Evolutionary conservation across 1,140 invertebrate species (phyloP), one percentile per base, ranked within the genome.

Genomic region (Euborellia annulipes): DNA sequence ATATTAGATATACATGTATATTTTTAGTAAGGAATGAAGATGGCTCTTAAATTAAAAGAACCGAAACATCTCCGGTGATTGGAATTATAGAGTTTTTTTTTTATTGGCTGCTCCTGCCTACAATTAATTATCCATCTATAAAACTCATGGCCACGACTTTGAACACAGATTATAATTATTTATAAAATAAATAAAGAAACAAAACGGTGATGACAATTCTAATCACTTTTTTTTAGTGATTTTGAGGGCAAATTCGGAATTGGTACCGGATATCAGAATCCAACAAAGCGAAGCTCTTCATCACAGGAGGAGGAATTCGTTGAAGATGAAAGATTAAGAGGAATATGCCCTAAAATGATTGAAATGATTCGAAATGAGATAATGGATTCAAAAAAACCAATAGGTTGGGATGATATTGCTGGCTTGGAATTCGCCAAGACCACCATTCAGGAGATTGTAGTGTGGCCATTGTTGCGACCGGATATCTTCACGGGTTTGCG

Each of bases 401-500:
- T 93, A 21, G 70, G 68, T 11, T 97, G 92, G 90, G 73, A 88
- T 55, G 88, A 95, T 57, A 92, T 98, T 56, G 89, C 91, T 44
- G 93, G 93, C 0, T 64, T 97, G 17, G 76, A 91, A 19, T 79
- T 85, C 63, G 90, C 88, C 0, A 97, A 97, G 64, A 79, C 77
- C 37, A 88, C 86, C 9, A 88, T 97, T 34, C 42, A 61, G 57
- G 93, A 97, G 67, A 87, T 93, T 27, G 85, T 97, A 7, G 86
- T 96, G 3, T 87, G 85, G 76, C 92, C 93, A 2, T 76, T 96
- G 65, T 62, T 92, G 13, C 66, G 92, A 27, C 93, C 93, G 18
- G 93, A 92, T 60, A 82, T 94, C 52, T 98, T 97, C 62, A 92
- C 80, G 16, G 94, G 94, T 1, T 64, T 97, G 3, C 66, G 93